Evolutionary conservation across 2,888 invertebrate genomes (phyloP), one percentile per base, ranked within the genome.

Genomic region (Apamea epomidion): DNA sequence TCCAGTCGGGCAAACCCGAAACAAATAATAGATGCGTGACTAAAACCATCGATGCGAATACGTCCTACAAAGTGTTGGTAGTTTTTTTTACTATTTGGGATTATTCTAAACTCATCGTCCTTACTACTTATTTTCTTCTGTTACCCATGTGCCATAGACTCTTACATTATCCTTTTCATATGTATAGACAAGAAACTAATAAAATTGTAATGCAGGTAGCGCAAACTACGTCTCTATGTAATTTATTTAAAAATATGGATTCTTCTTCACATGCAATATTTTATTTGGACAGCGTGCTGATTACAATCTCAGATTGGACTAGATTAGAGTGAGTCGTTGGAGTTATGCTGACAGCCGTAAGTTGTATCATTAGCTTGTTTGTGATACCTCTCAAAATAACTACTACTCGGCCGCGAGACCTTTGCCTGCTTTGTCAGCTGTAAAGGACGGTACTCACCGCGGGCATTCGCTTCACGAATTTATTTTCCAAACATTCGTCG

Each of bases 271-370:
- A n/a, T 32, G 18, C 42, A 37, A 32, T 60, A 58, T 68, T 76
- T 76, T 45, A 37, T 62, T 76, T 62, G 21, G 21, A 25, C 51
- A 42, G n/a, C 29, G 67, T 67, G 65, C 21, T 58, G 29, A 32
- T 42, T 58, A 16, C 54, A 75, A 51, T 68, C n/a, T 68, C 67
- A 60, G 60, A 45, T 69, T 54, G 32, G 37, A 68, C 37, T 83
- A 76, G 67, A 60, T 42, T 68, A 76, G 58, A 75, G 25, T 29
- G 37, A 48, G 29, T 65, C n/a, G 74, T 58, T 25, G 29, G 75
- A 58, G 48, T 82, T 67, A 29, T 12, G 25, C 51, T 21, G 42
- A 68, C 32, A 51, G n/a, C n/a, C 8, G 37, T 60, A 32, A 14
- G 32, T 60, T 51, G n/a, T 62, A 45, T 60, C 18, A 62, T 60